These are phyloP conservation scores for Homalodisca vitripennis DNA, from an alignment of 1,140 invertebrate genomes.

Conservation along the genomic window DNA sequence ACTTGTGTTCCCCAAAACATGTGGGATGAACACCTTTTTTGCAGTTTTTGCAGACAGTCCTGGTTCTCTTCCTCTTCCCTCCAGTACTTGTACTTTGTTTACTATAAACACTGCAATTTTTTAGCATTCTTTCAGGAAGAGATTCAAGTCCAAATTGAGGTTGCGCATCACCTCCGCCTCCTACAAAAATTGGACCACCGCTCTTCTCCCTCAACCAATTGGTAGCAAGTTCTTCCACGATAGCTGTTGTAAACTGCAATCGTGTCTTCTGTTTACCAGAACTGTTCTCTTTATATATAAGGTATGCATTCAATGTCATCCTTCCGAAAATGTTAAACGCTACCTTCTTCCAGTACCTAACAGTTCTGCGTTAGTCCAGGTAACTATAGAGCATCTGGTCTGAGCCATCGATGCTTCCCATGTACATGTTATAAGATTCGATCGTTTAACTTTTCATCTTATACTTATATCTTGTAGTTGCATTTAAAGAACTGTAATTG, in stretches of 20 bases:
- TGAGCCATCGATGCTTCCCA: slow-evolving; percentile 36
- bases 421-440: slow-evolving; percentile 36
- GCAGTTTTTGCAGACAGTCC: no score
- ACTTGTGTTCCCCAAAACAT: no score
- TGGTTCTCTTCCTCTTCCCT: no score
- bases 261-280: not conserved
- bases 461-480: no score
- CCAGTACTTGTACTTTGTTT: not conserved
- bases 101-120: slow-evolving; percentile 1
- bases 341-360: slow-evolving; percentile 40
- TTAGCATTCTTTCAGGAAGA: not conserved
- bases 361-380: slow-evolving; percentile 34
- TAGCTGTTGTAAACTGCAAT: not conserved
- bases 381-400: slow-evolving; percentile 40
- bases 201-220: no score
- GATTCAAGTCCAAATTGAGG: not conserved
- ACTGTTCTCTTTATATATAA: slow-evolving; percentile 25
- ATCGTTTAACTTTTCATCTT: slow-evolving; percentile 15
- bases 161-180: no score
- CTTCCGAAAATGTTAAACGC: slow-evolving; percentile 36
- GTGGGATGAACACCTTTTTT: no score
- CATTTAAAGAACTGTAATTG: no score
- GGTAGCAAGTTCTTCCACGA: not conserved
- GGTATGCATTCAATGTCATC: slow-evolving; percentile 27
- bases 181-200: no score